Evolutionary conservation across 2,888 invertebrate genomes (phyloP).

Genomic region (Stramonita haemastoma): DNA sequence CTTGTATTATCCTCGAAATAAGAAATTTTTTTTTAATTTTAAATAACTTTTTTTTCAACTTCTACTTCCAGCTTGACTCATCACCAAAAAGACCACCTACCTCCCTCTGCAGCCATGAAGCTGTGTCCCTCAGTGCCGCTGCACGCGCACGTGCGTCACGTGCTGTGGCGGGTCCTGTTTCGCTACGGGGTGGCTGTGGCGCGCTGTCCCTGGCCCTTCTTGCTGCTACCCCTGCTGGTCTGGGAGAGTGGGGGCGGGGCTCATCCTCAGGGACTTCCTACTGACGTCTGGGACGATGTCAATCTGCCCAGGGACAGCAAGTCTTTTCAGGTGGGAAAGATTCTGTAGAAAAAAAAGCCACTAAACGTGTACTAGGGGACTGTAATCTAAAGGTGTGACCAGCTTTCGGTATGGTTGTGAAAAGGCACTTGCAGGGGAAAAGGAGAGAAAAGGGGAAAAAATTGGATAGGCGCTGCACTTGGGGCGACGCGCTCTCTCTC

Average conservation of each 20-base stretch:
- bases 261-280: constrained; percentile 47
- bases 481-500: no score
- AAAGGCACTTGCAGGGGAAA: no score
- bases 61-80: neutral
- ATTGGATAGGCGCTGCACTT: no score
- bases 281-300: constrained; percentile 56
- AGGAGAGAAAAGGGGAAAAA: no score
- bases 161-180: constrained; percentile 24
- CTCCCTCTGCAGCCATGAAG: neutral
- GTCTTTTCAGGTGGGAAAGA: constrained; percentile 48
- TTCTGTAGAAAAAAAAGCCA: no score
- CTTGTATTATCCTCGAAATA: no score
- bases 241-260: constrained; percentile 48
- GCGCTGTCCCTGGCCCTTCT: constrained; percentile 50
- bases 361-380: no score
- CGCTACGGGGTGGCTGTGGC: constrained; percentile 54
- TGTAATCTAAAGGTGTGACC: no score
- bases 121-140: neutral
- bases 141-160: constrained; percentile 14
- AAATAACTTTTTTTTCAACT: neutral
- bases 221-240: constrained; percentile 46
- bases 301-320: constrained; percentile 65
- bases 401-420: no score
- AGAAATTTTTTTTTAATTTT: no score
- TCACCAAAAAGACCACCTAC: neutral